Evolutionary conservation across 2,888 invertebrate genomes (phyloP), one percentile per base, ranked within the genome.

Genomic region (Sinodicranocentrus sp.): DNA sequence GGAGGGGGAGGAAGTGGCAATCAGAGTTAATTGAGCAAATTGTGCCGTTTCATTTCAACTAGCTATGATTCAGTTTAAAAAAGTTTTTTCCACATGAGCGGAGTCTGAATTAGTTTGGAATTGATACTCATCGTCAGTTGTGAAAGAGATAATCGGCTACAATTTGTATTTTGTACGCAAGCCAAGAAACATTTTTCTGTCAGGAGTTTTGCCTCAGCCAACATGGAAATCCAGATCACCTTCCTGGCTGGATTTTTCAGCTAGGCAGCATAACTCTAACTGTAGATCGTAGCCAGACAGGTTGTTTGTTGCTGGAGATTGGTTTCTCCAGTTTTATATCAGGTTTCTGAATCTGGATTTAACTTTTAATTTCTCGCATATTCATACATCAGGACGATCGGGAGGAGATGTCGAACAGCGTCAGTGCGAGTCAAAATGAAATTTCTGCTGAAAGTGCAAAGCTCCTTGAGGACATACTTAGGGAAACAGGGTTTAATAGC

Each of bases 361-460:
- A 3, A 6, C 48, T n/a, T 48, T 48, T 48, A 15, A 48, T 10
- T 48, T 48, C 5, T 48, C 48, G n/a, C 33, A 33, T 33, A 48
- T 43, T 43, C 15, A 2, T 59, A 43, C 25, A 33, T 39, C 13
- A 43, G 25, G 5, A 59, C 26, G 26, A 54, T 33, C 8, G 39
- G 23, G 10, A 26, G 61, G 78, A 59, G 19, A 10, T 6, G 33
- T 75, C 76, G 82, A 75, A 75, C 70, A 44, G 70, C 26, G 68
- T 77, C 26, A 39, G 65, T 52, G 71, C 44, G 28, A 70, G 71
- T 48, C 33, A 83, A 79, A 79, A 80, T 79, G 83, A 72, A 68
- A 86, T 88, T 83, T 86, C 87, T 65, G 73, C 85, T 15, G 88
- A 88, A 68, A 85, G 87, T 44, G 84, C 86, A 19, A 72, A 71